Evolutionary conservation across 2,888 invertebrate genomes (phyloP).

Genomic region (Drosophila kambysellisi): DNA sequence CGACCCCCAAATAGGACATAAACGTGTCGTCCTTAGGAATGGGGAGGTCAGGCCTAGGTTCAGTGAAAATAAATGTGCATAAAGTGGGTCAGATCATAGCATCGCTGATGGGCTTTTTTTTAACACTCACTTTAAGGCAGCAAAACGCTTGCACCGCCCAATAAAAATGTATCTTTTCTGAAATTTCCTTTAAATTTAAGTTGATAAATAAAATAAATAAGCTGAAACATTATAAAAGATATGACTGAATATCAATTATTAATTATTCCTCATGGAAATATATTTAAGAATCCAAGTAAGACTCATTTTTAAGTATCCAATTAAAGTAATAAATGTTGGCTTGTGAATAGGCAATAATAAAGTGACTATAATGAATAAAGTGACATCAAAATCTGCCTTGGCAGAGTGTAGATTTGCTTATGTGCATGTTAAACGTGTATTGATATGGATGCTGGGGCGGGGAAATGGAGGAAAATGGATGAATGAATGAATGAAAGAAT

Average conservation of each 20-base stretch:
- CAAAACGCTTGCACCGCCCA: neutral
- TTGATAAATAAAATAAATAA: neutral
- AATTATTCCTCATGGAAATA: neutral
- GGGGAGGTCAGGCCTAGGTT: constrained; percentile 39
- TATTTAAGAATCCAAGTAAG: neutral
- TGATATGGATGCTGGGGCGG: neutral
- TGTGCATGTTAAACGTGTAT: constrained; percentile 39
- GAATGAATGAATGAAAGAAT: constrained; percentile 39
- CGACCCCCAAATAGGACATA: constrained; percentile 7
- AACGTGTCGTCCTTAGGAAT: constrained; percentile 26
- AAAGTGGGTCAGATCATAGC: constrained; percentile 65
- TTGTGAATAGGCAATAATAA: constrained; percentile 7
- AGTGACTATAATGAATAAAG: neutral
- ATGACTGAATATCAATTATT: neutral
- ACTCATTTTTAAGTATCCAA: neutral
- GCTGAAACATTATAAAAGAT: neutral
- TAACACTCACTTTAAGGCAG: neutral
- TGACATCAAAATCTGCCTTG: neutral
- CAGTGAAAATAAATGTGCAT: constrained; percentile 64
- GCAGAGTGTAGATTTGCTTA: constrained; percentile 22
- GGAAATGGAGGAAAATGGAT: constrained; percentile 6
- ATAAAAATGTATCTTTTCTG: constrained; percentile 11
- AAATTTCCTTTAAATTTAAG: neutral
- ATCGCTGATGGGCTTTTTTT: constrained; percentile 6
- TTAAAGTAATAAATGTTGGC: neutral